Evolutionary conservation across 1,140 invertebrate species (phyloP), one percentile per base, ranked within the genome.

Genomic region (Meloidogyne exigua): DNA sequence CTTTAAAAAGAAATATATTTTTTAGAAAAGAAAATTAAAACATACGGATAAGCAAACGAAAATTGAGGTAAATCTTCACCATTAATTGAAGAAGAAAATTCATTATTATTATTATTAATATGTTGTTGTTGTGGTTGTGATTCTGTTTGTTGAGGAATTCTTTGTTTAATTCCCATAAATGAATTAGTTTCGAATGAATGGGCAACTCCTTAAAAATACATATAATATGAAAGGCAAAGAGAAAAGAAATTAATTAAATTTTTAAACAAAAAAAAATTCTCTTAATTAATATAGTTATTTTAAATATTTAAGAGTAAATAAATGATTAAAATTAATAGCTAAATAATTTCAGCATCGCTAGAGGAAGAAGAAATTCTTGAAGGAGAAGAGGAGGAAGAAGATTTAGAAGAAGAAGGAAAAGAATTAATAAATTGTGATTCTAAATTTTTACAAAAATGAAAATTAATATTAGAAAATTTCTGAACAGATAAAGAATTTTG

Each of bases 301-400:
- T 5, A 18, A 49, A 3, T 18, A 13, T 18, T 2, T 49, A 2
- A 49, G 18, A 49, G 5, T 18, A 49, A 49, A 49, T 2, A 18
- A 18, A 49, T 44, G 1, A 9, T 39, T 39, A 39, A 9, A 9
- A 39, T 39, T 39, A 39, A 39, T 3, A 32, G 28, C 28, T 28
- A 73, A 73, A 73, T 73, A 62, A 73, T 73, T 32, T 73, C 72
- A 36, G 72, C 72, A 73, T 73, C 72, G 18, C 72, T 73, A 26
- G 72, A 73, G 21, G 72, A 73, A 1, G 72, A 73, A 11, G 72
- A 73, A 64, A 63, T 26, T 7, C 0, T 3, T 65, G 28, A n/a
- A n/a, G 4, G 18, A 7, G 18, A 57, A 9, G 49, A 57, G 10
- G 44, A 44, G 21, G n/a, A 25, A 18, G 18, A n/a, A n/a, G n/a